Evolutionary conservation across 1,140 invertebrate genomes (phyloP).

Genomic region (Atta cephalotes): DNA sequence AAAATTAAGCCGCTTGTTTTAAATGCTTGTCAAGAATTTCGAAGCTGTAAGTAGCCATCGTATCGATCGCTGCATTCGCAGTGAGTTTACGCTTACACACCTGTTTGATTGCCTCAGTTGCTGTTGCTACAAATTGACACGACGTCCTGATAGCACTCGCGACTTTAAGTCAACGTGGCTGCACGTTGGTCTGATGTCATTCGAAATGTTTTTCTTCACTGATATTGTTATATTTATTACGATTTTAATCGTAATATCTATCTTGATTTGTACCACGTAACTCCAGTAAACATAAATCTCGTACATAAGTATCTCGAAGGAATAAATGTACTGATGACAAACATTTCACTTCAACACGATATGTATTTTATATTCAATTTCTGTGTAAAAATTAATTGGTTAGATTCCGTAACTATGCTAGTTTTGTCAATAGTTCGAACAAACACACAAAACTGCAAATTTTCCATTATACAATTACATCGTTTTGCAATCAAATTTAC

Average conservation of each 20-base stretch:
- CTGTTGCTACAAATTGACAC: constrained; percentile 60
- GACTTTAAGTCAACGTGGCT: constrained; percentile 26
- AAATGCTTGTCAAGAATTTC: constrained; percentile 7
- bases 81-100: constrained; percentile 56
- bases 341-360: constrained; percentile 1
- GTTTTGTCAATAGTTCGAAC: background rate
- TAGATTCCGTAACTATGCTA: background rate
- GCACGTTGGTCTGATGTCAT: constrained; percentile 22
- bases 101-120: constrained; percentile 54
- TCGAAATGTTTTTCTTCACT: background rate
- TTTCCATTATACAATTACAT: background rate
- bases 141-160: constrained; percentile 50
- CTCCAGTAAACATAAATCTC: background rate
- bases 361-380: background rate
- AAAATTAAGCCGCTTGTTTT: constrained; percentile 55
- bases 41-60: background rate
- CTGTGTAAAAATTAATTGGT: background rate
- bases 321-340: constrained; percentile 7
- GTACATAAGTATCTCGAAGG: background rate
- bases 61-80: constrained; percentile 42
- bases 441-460: background rate
- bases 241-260: constrained; percentile 6
- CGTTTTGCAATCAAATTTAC: background rate
- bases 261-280: constrained; percentile 37
- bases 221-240: constrained; percentile 29